Conservation (phyloP, 2,888 invertebrate species). For the Drosophila mimica region DNA sequence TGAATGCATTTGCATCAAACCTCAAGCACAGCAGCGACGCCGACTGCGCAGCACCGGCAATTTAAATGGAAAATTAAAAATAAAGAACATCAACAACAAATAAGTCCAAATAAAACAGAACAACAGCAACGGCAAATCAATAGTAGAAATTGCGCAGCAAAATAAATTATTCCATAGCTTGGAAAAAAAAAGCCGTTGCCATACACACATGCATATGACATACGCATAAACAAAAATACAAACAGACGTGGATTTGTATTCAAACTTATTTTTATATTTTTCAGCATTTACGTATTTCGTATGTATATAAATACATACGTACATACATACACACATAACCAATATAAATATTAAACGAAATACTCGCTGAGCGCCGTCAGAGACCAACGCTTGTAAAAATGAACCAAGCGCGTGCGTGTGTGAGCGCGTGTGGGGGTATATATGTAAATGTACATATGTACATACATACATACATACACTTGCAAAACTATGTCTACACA, state of each 20-base stretch:
- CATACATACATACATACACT: constrained; percentile 3
- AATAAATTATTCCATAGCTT: constrained; percentile 70
- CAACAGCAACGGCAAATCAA: constrained; percentile 57
- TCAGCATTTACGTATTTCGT: constrained; percentile 37
- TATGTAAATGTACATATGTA: constrained; percentile 1
- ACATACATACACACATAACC: constrained; percentile 21
- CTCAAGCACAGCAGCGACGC: constrained; percentile 5
- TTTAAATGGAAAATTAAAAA: constrained; percentile 25
- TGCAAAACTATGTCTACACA: constrained; percentile 17
- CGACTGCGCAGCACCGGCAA: constrained; percentile 25
- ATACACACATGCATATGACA: constrained; percentile 23
- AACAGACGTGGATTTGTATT: constrained; percentile 35
- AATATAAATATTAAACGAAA: constrained; percentile 9
- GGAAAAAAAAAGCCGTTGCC: constrained; percentile 55
- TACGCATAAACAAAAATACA: constrained; percentile 20
- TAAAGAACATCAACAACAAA: neutral
- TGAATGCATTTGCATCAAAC: constrained; percentile 23
- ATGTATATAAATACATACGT: constrained; percentile 9
- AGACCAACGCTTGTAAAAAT: constrained; percentile 72
- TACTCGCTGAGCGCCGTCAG: constrained; percentile 18
- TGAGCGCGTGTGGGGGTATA: constrained; percentile 13
- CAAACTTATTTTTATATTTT: constrained; percentile 66
- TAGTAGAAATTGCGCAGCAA: constrained; percentile 75
- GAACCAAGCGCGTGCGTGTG: constrained; percentile 19
- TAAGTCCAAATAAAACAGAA: constrained; percentile 37